Evolutionary conservation across 2,888 invertebrate genomes (phyloP), one percentile per base, ranked within the genome.

Genomic region (Sabatieria punctata): DNA sequence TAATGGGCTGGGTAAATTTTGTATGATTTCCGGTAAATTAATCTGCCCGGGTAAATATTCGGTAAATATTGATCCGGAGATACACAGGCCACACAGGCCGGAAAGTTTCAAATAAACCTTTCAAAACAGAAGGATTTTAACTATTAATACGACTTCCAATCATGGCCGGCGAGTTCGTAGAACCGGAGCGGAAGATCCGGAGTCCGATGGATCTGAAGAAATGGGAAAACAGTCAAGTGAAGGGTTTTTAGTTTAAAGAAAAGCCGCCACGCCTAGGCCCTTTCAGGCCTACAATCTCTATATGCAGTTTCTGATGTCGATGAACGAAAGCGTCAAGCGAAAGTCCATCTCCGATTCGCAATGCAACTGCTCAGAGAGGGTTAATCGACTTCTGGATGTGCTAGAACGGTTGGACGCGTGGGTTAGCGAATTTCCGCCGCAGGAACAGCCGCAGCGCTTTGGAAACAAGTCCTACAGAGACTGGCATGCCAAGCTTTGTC

Each of bases 381-480:
- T 80, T 23, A 63, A 66, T 30, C 77, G 76, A 53, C 61, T 88
- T 13, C 51, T 81, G 13, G 60, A 64, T 0, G 64, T 91, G 57
- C 70, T 95, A 24, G 76, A 80, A 11, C 76, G 73, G 57, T 68
- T 93, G 49, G 77, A 80, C 52, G 67, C 70, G 48, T 73, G 82
- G 68, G 75, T 91, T 41, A 79, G 81, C 57, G 78, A 83, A 49
- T 82, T 79, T 51, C 89, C 89, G 36, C 85, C 89, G 0, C 72
- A 84, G 27, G 79, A 84, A 52, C 88, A 91, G 61, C 88, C 91
- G 0, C 93, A 95, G 66, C 74, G 97, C 50, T 97, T 93, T 74
- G 97, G 97, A 4, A 97, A 97, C 68, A 78, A 79, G 63, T 83
- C 93, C 0, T 99, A 85, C 68, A 75, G 80, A 55, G 74, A 73